These are phyloP conservation scores for Engraulis encrasicolus DNA, from an alignment of 2,113 vertebrate genomes.

Conservation along the genomic window DNA sequence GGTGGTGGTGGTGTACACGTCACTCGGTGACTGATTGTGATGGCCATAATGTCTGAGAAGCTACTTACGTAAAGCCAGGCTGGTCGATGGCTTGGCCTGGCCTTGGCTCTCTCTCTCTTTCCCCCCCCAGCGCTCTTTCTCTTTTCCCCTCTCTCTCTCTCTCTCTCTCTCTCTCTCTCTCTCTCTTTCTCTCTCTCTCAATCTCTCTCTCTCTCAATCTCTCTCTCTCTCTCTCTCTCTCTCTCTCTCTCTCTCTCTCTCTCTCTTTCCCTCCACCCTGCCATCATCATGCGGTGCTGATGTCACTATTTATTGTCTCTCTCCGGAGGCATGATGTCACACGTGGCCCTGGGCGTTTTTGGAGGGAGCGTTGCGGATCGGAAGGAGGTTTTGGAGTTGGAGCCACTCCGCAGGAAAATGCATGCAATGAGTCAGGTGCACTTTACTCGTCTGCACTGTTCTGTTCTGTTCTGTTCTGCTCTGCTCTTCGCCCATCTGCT, in stretches of 20 bases:
- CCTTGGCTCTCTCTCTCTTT: background rate
- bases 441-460: too few species aligned
- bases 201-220: background rate
- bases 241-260: background rate
- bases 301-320: background rate
- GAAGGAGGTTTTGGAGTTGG: background rate
- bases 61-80: background rate
- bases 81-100: background rate
- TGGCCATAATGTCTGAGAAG: background rate
- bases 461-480: too few species aligned
- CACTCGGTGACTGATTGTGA: too few species aligned
- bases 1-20: too few species aligned
- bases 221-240: too few species aligned
- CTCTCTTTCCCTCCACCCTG: slow-evolving; percentile 5
- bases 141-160: too few species aligned
- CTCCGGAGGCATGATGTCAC: background rate
- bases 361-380: background rate
- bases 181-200: background rate
- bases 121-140: too few species aligned
- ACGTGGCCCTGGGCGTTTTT: background rate
- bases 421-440: slow-evolving; percentile 7
- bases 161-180: background rate
- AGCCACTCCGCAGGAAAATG: background rate
- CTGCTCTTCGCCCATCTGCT: background rate
- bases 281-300: background rate